Base-by-base conservation (phyloP, 2,113 vertebrate genomes). In the Tragulus kanchil region DNA sequence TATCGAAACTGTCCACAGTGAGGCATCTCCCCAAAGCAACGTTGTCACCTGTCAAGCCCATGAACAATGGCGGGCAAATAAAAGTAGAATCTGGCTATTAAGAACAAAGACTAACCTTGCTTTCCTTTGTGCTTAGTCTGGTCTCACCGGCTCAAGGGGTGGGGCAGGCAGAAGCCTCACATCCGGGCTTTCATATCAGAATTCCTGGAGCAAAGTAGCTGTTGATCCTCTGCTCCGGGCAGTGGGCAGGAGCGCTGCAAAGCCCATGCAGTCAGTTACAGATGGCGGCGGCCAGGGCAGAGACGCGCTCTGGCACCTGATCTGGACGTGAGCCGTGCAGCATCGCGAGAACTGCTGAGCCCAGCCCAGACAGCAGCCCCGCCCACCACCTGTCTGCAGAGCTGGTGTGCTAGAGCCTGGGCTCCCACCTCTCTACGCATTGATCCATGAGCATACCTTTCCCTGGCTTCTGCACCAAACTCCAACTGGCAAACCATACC, bases 371-470 rank as follows among this genome's bases (percentile, higher is more conserved):
- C 56, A 56, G 78, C n/a, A 58, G 78, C 52, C 52, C 52, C 11
- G 1, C 11, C 54, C 54, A 14, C 31, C 54, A 56, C 19, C 78
- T 58, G 54, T 23, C 19, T 6, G 19, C 11, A 58, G 31, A 36
- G 78, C 31, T 3, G 36, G 78, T 25, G 12, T n/a, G 23, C n/a
- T 25, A 12, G 54, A 58, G 31, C 31, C 8, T 42, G 78, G 3
- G 54, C 54, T 58, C 6, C 1, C 13, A 3, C 45, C 11, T 13
- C 19, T 13, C 5, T 11, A 3, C 6, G 3, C 21, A 23, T 45
- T 36, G n/a, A 36, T 56, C 12, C 4, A n/a, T 26, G 42, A 58
- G 6, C 56, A 14, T 23, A 13, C 31, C 19, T 58, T 81, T 23
- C 54, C 19, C 58, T 81, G 21, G 54, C 54, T 36, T 58, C 78